phyloP scores from a whole-genome alignment of 2,797 vertebrate species.

The Enteromius afrohamiltoni region DNA sequence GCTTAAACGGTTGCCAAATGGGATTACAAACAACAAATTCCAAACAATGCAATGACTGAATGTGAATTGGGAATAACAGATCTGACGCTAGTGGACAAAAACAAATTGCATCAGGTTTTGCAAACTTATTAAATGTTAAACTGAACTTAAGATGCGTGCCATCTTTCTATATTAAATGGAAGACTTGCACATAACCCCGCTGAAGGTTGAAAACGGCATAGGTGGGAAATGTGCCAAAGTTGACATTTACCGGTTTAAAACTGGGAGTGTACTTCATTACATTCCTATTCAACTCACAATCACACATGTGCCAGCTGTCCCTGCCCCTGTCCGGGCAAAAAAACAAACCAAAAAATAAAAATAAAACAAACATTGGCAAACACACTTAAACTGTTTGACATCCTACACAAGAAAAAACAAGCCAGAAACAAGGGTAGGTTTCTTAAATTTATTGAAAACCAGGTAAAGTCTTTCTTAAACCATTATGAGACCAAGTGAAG shows the following conservation, averaged over 20 bases:
- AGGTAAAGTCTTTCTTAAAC: neutral
- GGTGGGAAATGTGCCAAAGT: neutral
- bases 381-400: no score
- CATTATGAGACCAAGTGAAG: neutral
- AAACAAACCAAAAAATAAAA: no score
- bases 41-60: neutral
- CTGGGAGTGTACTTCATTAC: neutral
- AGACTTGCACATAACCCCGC: neutral
- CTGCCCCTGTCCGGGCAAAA: neutral
- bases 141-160: neutral
- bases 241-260: neutral
- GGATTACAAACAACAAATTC: no score
- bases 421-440: neutral
- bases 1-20: neutral
- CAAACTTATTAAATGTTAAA: neutral
- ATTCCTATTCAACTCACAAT: neutral
- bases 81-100: neutral
- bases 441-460: neutral
- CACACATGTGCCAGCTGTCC: neutral
- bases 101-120: neutral
- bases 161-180: neutral
- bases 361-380: no score
- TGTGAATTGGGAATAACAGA: neutral
- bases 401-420: neutral
- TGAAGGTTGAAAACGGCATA: no score